Percentiles rank a stretch among this genome's conserved stretches.
Conservation (phyloP, 1,140 invertebrate species). For the Drosophila orena region DNA sequence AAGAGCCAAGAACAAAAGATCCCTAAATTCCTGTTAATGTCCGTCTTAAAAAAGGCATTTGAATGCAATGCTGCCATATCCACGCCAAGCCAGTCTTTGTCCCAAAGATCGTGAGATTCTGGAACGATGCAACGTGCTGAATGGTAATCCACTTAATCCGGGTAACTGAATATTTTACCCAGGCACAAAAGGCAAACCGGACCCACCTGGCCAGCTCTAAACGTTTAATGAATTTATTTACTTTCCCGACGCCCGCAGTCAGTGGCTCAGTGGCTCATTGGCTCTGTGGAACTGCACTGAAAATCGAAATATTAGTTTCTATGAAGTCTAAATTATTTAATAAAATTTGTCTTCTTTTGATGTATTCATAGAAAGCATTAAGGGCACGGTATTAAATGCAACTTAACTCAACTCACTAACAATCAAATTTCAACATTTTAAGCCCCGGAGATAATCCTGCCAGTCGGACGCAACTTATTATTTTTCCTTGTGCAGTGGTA, state of each 20-base stretch:
- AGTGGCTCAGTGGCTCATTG: conserved; percentile 48
- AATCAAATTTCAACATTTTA: too few relatives aligned
- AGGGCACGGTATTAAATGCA: too few relatives aligned
- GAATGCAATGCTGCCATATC: conserved; percentile 3
- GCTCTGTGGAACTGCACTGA: conserved; percentile 39
- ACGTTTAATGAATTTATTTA: conserved; percentile 81
- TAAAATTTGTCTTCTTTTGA: conserved; percentile 15
- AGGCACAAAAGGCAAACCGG: conserved; percentile 32
- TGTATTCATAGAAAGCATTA: neutral
- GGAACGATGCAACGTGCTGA: conserved; percentile 43
- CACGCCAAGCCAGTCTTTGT: neutral
- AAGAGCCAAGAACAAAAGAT: conserved; percentile 1
- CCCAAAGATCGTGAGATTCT: conserved; percentile 4
- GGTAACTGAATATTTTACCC: conserved; percentile 61
- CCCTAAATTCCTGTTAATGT: conserved; percentile 37
- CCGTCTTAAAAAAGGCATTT: neutral
- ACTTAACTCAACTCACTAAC: too few relatives aligned
- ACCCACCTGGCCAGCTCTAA: conserved; percentile 59
- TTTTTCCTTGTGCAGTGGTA: conserved; percentile 27
- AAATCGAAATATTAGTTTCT: conserved; percentile 7
- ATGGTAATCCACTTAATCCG: conserved; percentile 67
- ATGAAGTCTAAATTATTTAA: conserved; percentile 25
- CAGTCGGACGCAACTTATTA: too few relatives aligned
- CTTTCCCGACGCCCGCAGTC: conserved; percentile 22
- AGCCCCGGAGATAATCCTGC: too few relatives aligned